Conservation (phyloP, 1,140 invertebrate species). For the Diachasma alloeum region DNA sequence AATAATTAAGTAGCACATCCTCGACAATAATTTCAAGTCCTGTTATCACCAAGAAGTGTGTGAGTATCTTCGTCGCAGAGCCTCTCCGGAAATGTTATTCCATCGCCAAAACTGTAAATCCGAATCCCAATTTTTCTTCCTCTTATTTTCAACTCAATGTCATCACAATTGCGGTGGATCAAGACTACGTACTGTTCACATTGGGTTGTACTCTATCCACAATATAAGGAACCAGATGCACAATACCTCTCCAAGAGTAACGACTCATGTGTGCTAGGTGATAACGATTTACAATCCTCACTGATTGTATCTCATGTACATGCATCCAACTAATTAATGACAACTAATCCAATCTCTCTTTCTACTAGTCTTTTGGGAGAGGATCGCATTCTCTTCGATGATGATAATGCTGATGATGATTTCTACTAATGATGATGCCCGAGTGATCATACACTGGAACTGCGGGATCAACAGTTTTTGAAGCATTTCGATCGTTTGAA, state of each 20-base stretch:
- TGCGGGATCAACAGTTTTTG: too few species aligned
- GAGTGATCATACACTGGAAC: not conserved
- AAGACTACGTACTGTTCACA: not conserved
- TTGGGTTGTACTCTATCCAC: not conserved
- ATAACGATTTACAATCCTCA: slow-evolving; percentile 11
- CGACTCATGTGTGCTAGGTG: slow-evolving; percentile 9
- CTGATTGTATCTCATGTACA: not conserved
- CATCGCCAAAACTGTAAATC: slow-evolving; percentile 82
- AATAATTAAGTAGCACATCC: too few species aligned
- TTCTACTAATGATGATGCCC: too few species aligned
- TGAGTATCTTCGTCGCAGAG: slow-evolving; percentile 83
- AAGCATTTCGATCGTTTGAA: not conserved
- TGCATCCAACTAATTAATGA: not conserved
- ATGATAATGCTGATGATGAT: not conserved
- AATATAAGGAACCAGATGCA: slow-evolving; percentile 58
- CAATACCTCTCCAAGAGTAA: slow-evolving; percentile 53
- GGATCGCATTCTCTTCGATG: not conserved
- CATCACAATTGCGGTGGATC: not conserved
- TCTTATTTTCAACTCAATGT: slow-evolving; percentile 14
- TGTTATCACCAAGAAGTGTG: slow-evolving; percentile 69
- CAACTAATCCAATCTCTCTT: not conserved
- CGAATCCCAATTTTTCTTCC: slow-evolving; percentile 50
- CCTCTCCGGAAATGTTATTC: slow-evolving; percentile 83
- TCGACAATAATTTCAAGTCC: slow-evolving; percentile 32
- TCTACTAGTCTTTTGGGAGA: not conserved